Conservation (phyloP, 2,888 invertebrate species). For the Hipparchia sbordonii region DNA sequence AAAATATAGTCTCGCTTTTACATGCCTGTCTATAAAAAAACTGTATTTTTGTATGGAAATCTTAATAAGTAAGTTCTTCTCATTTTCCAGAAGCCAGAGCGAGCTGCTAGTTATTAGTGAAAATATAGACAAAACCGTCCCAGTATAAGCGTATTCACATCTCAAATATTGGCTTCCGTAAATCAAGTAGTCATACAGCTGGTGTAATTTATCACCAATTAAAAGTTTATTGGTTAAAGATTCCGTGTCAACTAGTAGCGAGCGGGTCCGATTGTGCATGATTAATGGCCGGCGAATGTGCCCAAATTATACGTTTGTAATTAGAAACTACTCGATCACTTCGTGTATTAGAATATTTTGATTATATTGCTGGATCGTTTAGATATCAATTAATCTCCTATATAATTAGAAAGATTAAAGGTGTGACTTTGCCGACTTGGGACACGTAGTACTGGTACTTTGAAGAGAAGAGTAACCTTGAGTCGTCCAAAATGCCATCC, state of each 20-base stretch:
- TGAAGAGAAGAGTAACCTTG: no score
- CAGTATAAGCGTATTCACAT: not conserved
- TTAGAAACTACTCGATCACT: slow-evolving; percentile 3
- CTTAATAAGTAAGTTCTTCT: no score
- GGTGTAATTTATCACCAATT: slow-evolving; percentile 30
- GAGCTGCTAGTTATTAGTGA: not conserved
- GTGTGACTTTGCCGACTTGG: no score
- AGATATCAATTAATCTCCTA: no score
- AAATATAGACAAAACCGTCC: not conserved
- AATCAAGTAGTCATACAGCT: slow-evolving; percentile 15
- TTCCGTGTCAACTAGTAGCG: slow-evolving; percentile 7
- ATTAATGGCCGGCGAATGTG: slow-evolving; percentile 6
- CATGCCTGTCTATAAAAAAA: no score
- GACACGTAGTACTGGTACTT: no score
- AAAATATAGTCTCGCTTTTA: no score
- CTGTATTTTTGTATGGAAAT: no score
- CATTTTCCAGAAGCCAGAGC: not conserved
- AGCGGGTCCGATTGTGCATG: not conserved
- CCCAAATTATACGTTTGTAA: slow-evolving; percentile 10
- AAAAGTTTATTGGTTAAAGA: slow-evolving; percentile 25
- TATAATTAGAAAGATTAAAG: no score
- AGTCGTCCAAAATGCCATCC: no score
- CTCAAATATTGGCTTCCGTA: slow-evolving; percentile 29
- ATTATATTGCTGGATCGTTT: not conserved
- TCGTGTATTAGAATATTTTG: slow-evolving; percentile 30